phyloP scores from a whole-genome alignment of 2,888 invertebrate genomes.

The Hirtodrosophila duncani region DNA sequence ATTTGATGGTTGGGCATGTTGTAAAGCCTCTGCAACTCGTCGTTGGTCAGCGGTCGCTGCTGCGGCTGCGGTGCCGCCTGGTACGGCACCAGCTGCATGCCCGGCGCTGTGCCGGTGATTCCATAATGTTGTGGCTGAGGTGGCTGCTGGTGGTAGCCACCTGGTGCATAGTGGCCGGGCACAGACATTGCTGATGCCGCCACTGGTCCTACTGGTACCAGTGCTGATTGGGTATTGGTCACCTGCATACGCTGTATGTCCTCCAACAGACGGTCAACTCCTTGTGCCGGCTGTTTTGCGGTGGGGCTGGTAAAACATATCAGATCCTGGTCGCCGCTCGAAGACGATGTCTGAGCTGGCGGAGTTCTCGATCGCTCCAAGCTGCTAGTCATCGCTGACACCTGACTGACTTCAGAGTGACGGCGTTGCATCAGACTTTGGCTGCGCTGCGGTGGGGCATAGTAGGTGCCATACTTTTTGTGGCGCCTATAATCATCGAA shows the following conservation, averaged over 20 bases:
- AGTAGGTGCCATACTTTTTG: slow-evolving; percentile 77
- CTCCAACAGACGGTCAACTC: slow-evolving; percentile 82
- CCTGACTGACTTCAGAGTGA: slow-evolving; percentile 61
- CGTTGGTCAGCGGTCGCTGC: slow-evolving; percentile 75
- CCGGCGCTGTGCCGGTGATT: slow-evolving; percentile 27
- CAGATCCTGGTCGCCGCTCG: slow-evolving; percentile 83
- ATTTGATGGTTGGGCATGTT: slow-evolving; percentile 68
- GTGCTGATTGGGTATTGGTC: slow-evolving; percentile 53
- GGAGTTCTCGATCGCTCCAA: slow-evolving; percentile 65
- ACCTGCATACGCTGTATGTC: slow-evolving; percentile 79
- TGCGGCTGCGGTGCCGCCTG: slow-evolving; percentile 61
- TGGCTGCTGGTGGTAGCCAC: slow-evolving; percentile 14
- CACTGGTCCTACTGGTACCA: slow-evolving; percentile 64
- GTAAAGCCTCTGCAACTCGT: slow-evolving; percentile 76
- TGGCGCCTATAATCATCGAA: slow-evolving; percentile 87
- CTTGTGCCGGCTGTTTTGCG: slow-evolving; percentile 77
- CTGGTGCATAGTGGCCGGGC: slow-evolving; percentile 26
- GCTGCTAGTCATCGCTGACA: slow-evolving; percentile 5
- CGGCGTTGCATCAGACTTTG: slow-evolving; percentile 54
- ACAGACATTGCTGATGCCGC: slow-evolving; percentile 51
- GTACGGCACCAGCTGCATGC: slow-evolving; percentile 75
- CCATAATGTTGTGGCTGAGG: slow-evolving; percentile 28
- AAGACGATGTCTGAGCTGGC: slow-evolving; percentile 43
- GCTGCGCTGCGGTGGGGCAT: slow-evolving; percentile 40
- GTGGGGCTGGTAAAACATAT: slow-evolving; percentile 86